Evolutionary conservation across 2,888 invertebrate genomes (phyloP), one percentile per base, ranked within the genome.

Genomic region (Epirrhoe alternata): DNA sequence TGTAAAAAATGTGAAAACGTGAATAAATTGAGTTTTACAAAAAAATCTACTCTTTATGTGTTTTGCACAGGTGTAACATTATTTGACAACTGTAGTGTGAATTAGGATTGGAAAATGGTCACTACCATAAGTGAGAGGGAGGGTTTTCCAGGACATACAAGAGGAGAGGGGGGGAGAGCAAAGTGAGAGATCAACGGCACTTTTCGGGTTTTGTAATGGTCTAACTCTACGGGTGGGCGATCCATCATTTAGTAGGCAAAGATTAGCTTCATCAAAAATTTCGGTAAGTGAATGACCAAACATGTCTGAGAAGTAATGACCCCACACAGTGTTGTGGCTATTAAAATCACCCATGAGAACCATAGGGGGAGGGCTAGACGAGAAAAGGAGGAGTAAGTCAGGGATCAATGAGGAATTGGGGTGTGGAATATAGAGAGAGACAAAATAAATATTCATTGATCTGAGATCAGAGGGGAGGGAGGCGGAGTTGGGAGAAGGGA

Each of bases 121-220:
- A 54, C 73, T 74, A 1, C 72, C 70, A 66, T 64, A 58, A 1
- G 69, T 45, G 5, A 17, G 12, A 7, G 60, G 33, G 0, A 73
- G 61, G 12, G 56, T 38, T 24, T 51, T 17, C 73, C 73, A 69
- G 33, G 62, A 64, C 6, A 61, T 1, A 5, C 16, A 4, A 33
- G 60, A 24, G 4, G 47, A 16, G 5, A 58, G 31, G 17, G 53
- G 38, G 8, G 66, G 38, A 16, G 74, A 72, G 33, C 64, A 70
- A 1, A 72, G 16, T 3, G 75, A 50, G 7, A 79, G 42, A 17
- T 78, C 79, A 2, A 76, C 75, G 6, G 69, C 71, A 42, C 75
- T 74, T n/a, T 65, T 66, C 24, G 67, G 64, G 7, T 59, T 66
- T 61, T 72, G 68, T 5, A 31, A 10, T 10, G 69, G 74, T 8